Evolutionary conservation across 2,888 invertebrate species (phyloP).

Genomic region (Cyclophora punctaria): DNA sequence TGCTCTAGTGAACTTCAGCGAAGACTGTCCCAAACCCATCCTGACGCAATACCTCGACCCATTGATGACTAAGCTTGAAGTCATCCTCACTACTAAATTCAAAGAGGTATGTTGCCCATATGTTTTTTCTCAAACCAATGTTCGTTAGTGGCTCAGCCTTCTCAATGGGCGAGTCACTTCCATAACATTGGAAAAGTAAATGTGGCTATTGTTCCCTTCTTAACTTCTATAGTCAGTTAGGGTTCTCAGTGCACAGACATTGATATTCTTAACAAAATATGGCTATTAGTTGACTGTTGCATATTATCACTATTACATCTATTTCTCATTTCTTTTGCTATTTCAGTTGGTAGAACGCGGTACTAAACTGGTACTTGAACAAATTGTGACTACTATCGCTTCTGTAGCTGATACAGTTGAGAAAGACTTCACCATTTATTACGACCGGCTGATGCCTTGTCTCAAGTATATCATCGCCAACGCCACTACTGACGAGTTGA

Average conservation of each 20-base stretch:
- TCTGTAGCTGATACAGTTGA: slow-evolving; percentile 99
- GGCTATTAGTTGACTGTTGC: too few species aligned
- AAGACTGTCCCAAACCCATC: slow-evolving; percentile 97
- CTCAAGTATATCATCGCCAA: slow-evolving; percentile 98
- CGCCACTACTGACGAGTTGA: slow-evolving; percentile 89
- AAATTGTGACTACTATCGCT: slow-evolving; percentile 98
- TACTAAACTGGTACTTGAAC: slow-evolving; percentile 96
- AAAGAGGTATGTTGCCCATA: slow-evolving; percentile 79
- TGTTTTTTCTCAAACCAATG: slow-evolving; percentile 41
- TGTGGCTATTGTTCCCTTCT: slow-evolving; percentile 64
- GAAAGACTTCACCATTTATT: slow-evolving; percentile 95
- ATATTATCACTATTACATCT: not conserved
- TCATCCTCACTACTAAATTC: slow-evolving; percentile 92
- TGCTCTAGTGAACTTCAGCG: slow-evolving; percentile 98
- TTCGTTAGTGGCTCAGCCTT: slow-evolving; percentile 64
- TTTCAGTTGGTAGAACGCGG: slow-evolving; percentile 89
- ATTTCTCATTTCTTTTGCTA: not conserved
- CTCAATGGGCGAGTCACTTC: slow-evolving; percentile 50
- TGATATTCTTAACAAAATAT: not conserved
- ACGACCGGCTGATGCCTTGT: slow-evolving; percentile 94
- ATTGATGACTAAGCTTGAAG: slow-evolving; percentile 93
- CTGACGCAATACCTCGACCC: slow-evolving; percentile 92
- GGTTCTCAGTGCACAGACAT: slow-evolving; percentile 69
- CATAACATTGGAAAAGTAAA: slow-evolving; percentile 68
- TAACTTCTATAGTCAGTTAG: slow-evolving; percentile 46